phyloP scores from a whole-genome alignment of 2,888 invertebrate species.

The Calliopum simillimum region DNA sequence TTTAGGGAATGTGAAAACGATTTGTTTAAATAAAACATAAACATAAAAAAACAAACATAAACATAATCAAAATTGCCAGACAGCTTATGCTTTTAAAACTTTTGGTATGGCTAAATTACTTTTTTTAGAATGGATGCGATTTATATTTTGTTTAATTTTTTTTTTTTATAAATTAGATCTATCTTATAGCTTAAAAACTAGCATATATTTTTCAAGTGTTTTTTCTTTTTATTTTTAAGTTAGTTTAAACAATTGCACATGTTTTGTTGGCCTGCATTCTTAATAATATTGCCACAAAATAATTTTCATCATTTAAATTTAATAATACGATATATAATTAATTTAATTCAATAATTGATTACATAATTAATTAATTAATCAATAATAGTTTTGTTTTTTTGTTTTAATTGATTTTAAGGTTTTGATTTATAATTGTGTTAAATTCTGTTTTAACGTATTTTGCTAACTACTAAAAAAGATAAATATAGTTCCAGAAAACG shows the following conservation, averaged over 20 bases:
- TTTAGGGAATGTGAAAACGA: no score
- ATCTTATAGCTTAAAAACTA: no score
- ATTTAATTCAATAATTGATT: conserved; percentile 25
- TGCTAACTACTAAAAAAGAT: conserved; percentile 55
- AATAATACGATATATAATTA: conserved; percentile 4
- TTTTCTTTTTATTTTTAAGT: conserved; percentile 8
- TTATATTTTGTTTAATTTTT: no score
- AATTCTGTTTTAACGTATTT: conserved; percentile 58
- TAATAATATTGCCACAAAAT: conserved; percentile 16
- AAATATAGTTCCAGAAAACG: neutral
- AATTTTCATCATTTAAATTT: conserved; percentile 10
- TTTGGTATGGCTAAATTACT: no score
- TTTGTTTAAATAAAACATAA: no score
- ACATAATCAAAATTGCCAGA: no score
- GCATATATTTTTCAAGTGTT: no score
- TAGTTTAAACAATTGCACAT: conserved; percentile 30
- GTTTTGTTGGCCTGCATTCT: conserved; percentile 29
- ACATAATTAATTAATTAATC: conserved; percentile 25
- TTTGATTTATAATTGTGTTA: conserved; percentile 46
- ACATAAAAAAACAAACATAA: neutral
- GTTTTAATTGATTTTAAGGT: conserved; percentile 26
- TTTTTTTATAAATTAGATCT: no score
- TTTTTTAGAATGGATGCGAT: no score
- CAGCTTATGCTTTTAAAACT: no score
- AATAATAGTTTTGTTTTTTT: conserved; percentile 7